Percentiles rank a stretch among this genome's conserved stretches.
Conservation (phyloP, 2,797 vertebrate species). For the Trachops cirrhosus region DNA sequence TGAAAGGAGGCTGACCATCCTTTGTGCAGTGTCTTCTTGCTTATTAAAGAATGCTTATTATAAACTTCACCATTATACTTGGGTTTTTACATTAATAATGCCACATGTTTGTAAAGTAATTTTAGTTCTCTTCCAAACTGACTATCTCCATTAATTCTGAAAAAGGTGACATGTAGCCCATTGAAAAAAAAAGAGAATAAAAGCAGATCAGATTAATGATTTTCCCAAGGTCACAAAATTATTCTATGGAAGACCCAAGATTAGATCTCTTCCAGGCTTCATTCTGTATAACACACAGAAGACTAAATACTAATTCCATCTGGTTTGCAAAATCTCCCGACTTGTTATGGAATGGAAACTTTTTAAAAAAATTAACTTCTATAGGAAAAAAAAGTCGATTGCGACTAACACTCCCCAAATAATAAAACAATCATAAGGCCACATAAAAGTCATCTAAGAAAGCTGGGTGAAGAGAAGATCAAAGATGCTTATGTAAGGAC, state of each 20-base stretch:
- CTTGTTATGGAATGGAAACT: conserved; percentile 34
- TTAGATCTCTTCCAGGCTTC: neutral
- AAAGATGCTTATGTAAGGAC: conserved; percentile 79
- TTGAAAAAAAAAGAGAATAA: neutral
- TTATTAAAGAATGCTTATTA: neutral
- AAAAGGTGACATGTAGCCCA: neutral
- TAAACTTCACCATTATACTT: neutral
- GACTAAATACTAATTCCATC: neutral
- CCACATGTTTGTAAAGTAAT: neutral
- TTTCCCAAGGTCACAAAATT: neutral
- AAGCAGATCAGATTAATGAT: neutral
- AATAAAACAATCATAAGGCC: conserved; percentile 80
- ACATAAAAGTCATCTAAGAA: conserved; percentile 77
- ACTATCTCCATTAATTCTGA: neutral
- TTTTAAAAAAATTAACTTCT: conserved; percentile 44
- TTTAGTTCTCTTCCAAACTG: conserved; percentile 20
- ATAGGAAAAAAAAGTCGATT: neutral
- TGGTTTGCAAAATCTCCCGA: conserved; percentile 14
- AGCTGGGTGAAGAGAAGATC: conserved; percentile 77
- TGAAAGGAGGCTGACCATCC: neutral
- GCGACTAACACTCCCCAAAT: conserved; percentile 67
- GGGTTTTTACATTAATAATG: neutral
- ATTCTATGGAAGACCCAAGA: neutral
- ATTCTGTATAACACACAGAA: neutral
- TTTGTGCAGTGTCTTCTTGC: neutral